A percentile compares a stretch with the other conserved stretches of the same genome.
These are phyloP conservation scores for Coregonus sp. DNA, from an alignment of 2,797 vertebrate genomes.

Conservation along the genomic window DNA sequence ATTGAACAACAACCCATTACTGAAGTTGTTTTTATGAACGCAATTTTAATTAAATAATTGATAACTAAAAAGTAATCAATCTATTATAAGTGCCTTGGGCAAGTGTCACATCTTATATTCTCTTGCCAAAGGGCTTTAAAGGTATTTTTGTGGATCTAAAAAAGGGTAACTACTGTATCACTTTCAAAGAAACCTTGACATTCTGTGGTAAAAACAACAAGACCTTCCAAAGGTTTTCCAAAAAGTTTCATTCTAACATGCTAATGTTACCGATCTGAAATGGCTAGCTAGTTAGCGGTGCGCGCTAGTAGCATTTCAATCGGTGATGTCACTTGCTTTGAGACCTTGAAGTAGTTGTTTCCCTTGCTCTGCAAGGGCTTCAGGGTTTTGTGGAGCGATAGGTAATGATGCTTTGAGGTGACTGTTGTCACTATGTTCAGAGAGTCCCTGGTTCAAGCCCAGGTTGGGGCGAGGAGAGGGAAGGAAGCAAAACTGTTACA, in stretches of 20 bases:
- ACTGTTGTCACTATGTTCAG: too few species aligned
- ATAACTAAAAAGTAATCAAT: conserved; percentile 41
- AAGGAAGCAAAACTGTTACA: not conserved
- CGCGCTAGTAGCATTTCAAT: too few species aligned
- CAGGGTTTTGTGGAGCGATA: too few species aligned
- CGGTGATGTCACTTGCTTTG: too few species aligned
- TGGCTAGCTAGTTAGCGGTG: too few species aligned
- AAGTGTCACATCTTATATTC: conserved; percentile 26
- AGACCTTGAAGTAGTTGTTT: too few species aligned
- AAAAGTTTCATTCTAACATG: not conserved
- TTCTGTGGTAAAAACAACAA: conserved; percentile 22
- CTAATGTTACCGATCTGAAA: not conserved
- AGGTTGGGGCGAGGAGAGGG: not conserved
- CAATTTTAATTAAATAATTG: conserved; percentile 40
- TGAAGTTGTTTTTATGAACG: conserved; percentile 30
- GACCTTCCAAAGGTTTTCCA: conserved; percentile 6
- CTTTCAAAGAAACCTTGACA: conserved; percentile 30
- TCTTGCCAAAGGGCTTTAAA: conserved; percentile 37
- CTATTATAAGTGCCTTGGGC: conserved; percentile 31
- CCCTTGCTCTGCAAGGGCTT: too few species aligned
- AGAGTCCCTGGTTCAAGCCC: too few species aligned
- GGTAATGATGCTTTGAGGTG: too few species aligned
- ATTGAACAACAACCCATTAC: not conserved
- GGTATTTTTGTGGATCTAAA: conserved; percentile 33
- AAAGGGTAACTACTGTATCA: conserved; percentile 26